Evolutionary conservation across 2,113 vertebrate genomes (phyloP).

Genomic region (Leptodactylus fuscus): DNA sequence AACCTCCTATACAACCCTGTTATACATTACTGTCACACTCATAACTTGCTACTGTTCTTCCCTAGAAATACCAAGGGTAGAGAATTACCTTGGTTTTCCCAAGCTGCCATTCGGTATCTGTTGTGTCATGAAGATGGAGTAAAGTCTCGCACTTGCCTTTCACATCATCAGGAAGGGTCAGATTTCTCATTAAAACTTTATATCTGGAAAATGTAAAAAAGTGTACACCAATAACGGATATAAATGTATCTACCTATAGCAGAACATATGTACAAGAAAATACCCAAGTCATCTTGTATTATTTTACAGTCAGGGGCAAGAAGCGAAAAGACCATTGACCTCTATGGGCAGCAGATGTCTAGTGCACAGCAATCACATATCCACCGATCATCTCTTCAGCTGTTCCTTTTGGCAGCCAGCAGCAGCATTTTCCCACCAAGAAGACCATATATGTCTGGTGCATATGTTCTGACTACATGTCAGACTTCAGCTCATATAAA

Average conservation of each 20-base stretch:
- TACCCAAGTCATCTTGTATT: neutral
- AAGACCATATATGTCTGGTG: neutral
- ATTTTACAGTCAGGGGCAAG: neutral
- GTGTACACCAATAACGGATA: neutral
- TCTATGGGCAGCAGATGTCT: neutral
- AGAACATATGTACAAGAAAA: neutral
- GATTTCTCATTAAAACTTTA: slow-evolving; percentile 84
- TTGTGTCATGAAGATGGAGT: slow-evolving; percentile 83
- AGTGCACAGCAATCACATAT: neutral
- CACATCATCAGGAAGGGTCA: slow-evolving; percentile 76
- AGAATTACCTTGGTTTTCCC: slow-evolving; percentile 91
- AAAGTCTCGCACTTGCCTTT: slow-evolving; percentile 81
- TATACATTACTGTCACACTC: neutral
- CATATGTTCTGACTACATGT: neutral
- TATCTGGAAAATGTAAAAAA: slow-evolving; percentile 74
- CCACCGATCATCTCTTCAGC: neutral
- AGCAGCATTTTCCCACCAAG: neutral
- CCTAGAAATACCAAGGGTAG: neutral
- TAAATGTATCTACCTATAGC: neutral
- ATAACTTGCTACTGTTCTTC: neutral
- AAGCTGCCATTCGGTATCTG: slow-evolving; percentile 87
- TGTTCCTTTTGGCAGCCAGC: neutral
- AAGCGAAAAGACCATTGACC: neutral
- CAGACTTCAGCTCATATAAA: neutral
- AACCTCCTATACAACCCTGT: neutral